Evolutionary conservation across 2,888 invertebrate species (phyloP).

Genomic region (Scaeva pyrastri): DNA sequence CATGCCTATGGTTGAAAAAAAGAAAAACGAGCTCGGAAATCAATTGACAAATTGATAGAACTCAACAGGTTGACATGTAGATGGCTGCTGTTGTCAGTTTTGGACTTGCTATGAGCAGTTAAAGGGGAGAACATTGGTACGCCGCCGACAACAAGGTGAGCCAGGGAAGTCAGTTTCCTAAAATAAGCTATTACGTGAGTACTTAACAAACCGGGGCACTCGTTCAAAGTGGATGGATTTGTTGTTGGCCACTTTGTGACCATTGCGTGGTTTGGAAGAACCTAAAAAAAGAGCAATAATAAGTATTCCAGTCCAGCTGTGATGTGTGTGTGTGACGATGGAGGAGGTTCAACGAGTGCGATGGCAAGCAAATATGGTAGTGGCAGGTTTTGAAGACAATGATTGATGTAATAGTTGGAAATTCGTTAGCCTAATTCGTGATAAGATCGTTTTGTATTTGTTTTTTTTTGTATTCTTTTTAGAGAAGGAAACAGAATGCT

Average conservation of each 20-base stretch:
- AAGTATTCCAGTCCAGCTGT: background rate
- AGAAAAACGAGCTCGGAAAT: conserved; percentile 36
- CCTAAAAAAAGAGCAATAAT: conserved; percentile 18
- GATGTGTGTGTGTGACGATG: background rate
- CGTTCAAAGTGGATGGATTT: conserved; percentile 37
- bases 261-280: conserved; percentile 40
- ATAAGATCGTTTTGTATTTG: conserved; percentile 9
- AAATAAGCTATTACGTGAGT: conserved; percentile 64
- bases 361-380: conserved; percentile 25
- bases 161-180: conserved; percentile 24
- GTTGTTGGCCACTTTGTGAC: conserved; percentile 31
- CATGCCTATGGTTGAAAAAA: background rate
- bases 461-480: background rate
- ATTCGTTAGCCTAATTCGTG: conserved; percentile 30
- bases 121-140: background rate
- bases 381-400: conserved; percentile 40
- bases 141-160: background rate
- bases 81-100: conserved; percentile 42
- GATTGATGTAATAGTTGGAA: conserved; percentile 46
- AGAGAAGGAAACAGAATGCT: conserved; percentile 1
- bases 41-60: conserved; percentile 66
- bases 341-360: background rate
- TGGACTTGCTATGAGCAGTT: background rate
- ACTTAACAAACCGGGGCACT: conserved; percentile 21
- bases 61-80: conserved; percentile 58